phyloP scores from a whole-genome alignment of 2,113 vertebrate species.

The Dromaius novaehollandiae region DNA sequence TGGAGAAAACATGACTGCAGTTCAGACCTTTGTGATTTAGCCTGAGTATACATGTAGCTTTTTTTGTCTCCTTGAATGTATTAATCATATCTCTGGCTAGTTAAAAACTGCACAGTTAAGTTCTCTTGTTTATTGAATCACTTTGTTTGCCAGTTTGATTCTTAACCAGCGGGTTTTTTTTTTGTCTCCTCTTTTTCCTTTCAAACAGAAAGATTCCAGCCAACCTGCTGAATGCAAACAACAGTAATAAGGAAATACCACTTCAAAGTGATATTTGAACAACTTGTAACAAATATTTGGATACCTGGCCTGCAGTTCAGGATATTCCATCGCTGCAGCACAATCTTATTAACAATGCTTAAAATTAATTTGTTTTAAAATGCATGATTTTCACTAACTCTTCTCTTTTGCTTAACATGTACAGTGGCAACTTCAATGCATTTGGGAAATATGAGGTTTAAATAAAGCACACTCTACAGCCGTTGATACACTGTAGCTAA shows the following conservation, averaged over 20 bases:
- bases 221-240: constrained; percentile 98
- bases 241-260: constrained; percentile 86
- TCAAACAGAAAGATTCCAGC: constrained; percentile 87
- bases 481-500: constrained; percentile 66
- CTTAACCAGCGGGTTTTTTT: background rate
- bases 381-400: constrained; percentile 86
- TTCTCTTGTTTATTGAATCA: background rate
- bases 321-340: constrained; percentile 75
- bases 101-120: background rate
- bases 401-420: constrained; percentile 80
- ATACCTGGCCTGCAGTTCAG: constrained; percentile 79
- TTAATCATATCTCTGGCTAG: background rate
- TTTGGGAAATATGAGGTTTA: constrained; percentile 73
- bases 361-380: constrained; percentile 79
- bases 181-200: background rate
- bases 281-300: constrained; percentile 76
- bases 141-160: background rate
- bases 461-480: constrained; percentile 73
- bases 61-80: background rate
- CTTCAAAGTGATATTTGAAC: constrained; percentile 75
- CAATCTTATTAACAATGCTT: constrained; percentile 74
- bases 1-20: background rate
- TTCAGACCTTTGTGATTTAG: background rate
- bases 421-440: constrained; percentile 77
- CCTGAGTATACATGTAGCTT: background rate